Evolutionary conservation across 2,797 vertebrate genomes (phyloP).

Genomic region (Oreochromis grahami): DNA sequence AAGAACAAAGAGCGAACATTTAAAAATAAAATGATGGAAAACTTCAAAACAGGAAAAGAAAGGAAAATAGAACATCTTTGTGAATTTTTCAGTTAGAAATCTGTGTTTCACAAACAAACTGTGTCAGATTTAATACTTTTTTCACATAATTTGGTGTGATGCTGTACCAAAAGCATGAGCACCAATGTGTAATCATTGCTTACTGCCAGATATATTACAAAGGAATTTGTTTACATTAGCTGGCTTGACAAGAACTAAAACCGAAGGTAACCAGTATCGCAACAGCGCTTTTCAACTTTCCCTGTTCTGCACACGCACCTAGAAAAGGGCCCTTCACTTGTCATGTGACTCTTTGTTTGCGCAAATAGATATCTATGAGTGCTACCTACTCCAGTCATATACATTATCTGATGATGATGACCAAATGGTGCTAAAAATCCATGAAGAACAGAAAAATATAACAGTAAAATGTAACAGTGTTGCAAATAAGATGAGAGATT

Average conservation of each 20-base stretch:
- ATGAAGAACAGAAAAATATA: neutral
- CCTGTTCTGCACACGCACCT: neutral
- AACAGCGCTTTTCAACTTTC: neutral
- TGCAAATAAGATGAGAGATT: neutral
- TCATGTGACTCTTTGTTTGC: neutral
- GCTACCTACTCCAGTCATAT: neutral
- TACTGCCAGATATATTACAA: neutral
- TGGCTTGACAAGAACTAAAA: neutral
- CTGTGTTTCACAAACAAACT: neutral
- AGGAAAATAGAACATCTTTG: neutral
- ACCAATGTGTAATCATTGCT: neutral
- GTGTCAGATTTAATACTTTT: neutral
- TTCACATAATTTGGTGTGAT: neutral
- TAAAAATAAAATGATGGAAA: neutral
- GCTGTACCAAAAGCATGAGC: accelerated
- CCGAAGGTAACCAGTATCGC: neutral
- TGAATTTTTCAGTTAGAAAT: neutral
- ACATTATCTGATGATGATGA: neutral
- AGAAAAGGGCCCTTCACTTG: neutral
- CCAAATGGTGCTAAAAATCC: neutral
- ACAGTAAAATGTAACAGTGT: neutral
- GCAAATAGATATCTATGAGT: neutral
- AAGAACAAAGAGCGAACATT: neutral
- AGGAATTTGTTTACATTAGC: neutral
- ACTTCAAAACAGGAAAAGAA: neutral